phyloP scores from a whole-genome alignment of 2,888 invertebrate genomes.

The Drosophila pegasa region DNA sequence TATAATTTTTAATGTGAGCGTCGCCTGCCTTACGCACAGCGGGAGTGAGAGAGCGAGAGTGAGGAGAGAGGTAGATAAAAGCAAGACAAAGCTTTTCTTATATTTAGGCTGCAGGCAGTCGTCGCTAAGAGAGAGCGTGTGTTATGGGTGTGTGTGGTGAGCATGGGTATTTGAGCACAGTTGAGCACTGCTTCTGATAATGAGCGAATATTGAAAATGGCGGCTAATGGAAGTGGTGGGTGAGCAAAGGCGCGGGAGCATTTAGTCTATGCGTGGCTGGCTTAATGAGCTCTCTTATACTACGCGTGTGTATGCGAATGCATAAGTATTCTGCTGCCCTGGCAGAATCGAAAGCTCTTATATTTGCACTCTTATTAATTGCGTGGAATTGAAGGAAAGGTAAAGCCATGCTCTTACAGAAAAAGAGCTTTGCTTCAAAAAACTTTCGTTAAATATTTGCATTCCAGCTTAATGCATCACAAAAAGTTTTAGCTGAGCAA shows the following conservation, averaged over 20 bases:
- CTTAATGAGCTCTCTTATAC: not conserved
- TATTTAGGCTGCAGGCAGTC: not conserved
- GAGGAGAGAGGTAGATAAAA: not conserved
- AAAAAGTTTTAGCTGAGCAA: constrained; percentile 9
- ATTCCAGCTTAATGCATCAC: not conserved
- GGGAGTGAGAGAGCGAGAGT: not conserved
- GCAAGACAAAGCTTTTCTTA: not conserved
- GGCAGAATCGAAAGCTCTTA: not conserved
- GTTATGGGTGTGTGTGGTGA: not conserved
- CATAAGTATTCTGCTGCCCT: not conserved
- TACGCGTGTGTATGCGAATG: not conserved
- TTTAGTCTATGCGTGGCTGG: not conserved
- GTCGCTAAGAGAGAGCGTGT: not conserved
- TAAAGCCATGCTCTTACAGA: not conserved
- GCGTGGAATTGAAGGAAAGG: not conserved
- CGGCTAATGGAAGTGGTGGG: no score
- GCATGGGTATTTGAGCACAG: not conserved
- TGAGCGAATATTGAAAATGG: not conserved
- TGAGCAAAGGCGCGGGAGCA: not conserved
- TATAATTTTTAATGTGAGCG: not conserved
- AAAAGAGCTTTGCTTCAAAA: not conserved
- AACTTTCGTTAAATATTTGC: not conserved
- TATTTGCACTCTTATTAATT: not conserved
- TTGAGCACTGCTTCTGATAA: not conserved
- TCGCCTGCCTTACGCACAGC: not conserved